phyloP scores from a whole-genome alignment of 1,140 invertebrate genomes.

The Drosophila tropicalis region DNA sequence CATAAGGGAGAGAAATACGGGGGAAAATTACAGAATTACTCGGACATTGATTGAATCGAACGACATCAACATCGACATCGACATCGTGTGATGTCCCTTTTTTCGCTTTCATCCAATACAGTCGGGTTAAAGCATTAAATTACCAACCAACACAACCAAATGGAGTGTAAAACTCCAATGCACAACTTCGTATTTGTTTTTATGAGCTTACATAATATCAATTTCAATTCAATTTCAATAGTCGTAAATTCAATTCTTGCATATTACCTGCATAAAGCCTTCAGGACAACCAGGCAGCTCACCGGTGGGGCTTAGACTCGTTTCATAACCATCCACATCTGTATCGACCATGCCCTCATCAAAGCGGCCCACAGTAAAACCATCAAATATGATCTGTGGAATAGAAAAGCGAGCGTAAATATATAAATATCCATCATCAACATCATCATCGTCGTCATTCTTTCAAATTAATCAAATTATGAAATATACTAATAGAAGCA shows the following conservation, averaged over 20 bases:
- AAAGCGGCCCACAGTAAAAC: constrained; percentile 91
- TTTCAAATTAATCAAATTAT: background rate
- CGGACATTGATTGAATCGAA: constrained; percentile 79
- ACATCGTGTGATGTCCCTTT: constrained; percentile 1
- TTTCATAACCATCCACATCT: constrained; percentile 80
- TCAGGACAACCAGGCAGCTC: constrained; percentile 89
- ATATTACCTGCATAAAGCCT: constrained; percentile 89
- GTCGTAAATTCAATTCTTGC: constrained; percentile 64
- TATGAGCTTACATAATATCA: constrained; percentile 62
- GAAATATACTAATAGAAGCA: background rate
- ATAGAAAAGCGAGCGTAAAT: constrained; percentile 5
- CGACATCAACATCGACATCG: constrained; percentile 32
- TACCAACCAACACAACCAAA: constrained; percentile 57
- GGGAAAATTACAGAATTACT: constrained; percentile 80
- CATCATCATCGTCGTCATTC: background rate
- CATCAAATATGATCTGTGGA: constrained; percentile 90
- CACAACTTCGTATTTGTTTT: constrained; percentile 24
- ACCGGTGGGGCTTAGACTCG: constrained; percentile 76
- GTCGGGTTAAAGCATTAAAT: constrained; percentile 54
- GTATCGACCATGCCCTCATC: constrained; percentile 84
- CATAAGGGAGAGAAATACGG: constrained; percentile 32
- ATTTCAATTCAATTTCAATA: constrained; percentile 49
- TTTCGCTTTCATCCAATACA: background rate
- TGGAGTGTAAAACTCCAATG: constrained; percentile 67
- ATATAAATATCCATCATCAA: background rate